phyloP scores from a whole-genome alignment of 2,113 vertebrate species.

The Periophthalmus modestus region DNA sequence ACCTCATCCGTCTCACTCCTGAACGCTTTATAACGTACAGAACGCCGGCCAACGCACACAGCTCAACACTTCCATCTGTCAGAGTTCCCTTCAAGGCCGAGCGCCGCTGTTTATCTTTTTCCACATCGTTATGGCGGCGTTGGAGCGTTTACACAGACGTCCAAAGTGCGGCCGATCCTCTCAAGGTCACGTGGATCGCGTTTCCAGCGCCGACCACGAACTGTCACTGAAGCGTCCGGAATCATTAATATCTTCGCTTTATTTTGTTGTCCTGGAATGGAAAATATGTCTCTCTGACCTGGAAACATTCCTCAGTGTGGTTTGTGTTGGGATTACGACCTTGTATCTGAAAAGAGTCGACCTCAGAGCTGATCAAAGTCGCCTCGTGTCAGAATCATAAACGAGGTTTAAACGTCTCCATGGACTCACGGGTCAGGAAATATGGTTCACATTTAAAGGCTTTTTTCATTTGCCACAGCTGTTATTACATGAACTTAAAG shows the following conservation, averaged over 20 bases:
- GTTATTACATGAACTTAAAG: neutral
- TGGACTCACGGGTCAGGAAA: slow-evolving; percentile 17
- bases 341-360: slow-evolving; percentile 23
- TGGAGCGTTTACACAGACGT: slow-evolving; percentile 28
- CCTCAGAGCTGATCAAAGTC: slow-evolving; percentile 23
- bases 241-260: slow-evolving; percentile 38
- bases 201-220: slow-evolving; percentile 27
- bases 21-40: slow-evolving; percentile 32
- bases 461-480: neutral
- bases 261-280: slow-evolving; percentile 18
- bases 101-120: slow-evolving; percentile 48
- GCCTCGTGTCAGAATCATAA: slow-evolving; percentile 33
- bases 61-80: slow-evolving; percentile 40
- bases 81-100: slow-evolving; percentile 42
- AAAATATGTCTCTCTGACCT: slow-evolving; percentile 17
- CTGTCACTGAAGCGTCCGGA: slow-evolving; percentile 29
- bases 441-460: slow-evolving; percentile 12
- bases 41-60: slow-evolving; percentile 31
- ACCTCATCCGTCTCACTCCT: slow-evolving; percentile 34
- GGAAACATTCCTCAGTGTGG: slow-evolving; percentile 22
- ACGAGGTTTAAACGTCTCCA: slow-evolving; percentile 20
- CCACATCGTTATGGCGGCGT: slow-evolving; percentile 26
- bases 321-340: slow-evolving; percentile 25
- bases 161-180: slow-evolving; percentile 22
- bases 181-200: slow-evolving; percentile 47